phyloP scores from a whole-genome alignment of 2,888 invertebrate genomes.

The Anagyrus pseudococci region DNA sequence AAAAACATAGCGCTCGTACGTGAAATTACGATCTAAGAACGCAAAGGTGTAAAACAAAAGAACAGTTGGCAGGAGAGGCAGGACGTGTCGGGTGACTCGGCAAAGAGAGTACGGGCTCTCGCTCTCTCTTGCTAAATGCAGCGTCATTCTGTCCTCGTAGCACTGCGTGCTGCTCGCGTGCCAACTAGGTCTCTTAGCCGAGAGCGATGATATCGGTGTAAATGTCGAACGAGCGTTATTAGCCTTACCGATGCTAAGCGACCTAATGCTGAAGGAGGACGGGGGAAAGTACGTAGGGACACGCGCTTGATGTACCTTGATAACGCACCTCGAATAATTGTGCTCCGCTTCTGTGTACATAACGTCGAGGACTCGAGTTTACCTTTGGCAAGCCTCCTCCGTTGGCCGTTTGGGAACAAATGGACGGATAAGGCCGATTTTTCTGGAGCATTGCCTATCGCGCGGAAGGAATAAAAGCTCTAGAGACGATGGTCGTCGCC shows the following conservation, averaged over 20 bases:
- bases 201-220: slow-evolving; percentile 49
- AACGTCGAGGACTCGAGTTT: too few species aligned
- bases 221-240: slow-evolving; percentile 56
- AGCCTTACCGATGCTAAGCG: slow-evolving; percentile 39
- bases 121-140: slow-evolving; percentile 42
- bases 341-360: too few species aligned
- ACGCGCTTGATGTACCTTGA: not conserved
- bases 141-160: slow-evolving; percentile 43
- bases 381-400: too few species aligned
- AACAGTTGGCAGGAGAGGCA: slow-evolving; percentile 21
- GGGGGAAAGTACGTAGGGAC: not conserved
- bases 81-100: slow-evolving; percentile 45
- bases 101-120: slow-evolving; percentile 28
- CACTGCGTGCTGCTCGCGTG: not conserved
- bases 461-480: too few species aligned
- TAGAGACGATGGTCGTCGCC: too few species aligned
- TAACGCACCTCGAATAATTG: not conserved
- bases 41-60: not conserved
- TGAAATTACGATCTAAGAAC: not conserved
- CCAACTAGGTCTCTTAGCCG: not conserved
- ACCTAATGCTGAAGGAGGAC: not conserved
- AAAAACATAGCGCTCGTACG: not conserved
- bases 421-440: too few species aligned
- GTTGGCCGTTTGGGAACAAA: too few species aligned
- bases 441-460: too few species aligned